Evolutionary conservation across 2,888 invertebrate genomes (phyloP), one percentile per base, ranked within the genome.

Genomic region (Xanthia togata): DNA sequence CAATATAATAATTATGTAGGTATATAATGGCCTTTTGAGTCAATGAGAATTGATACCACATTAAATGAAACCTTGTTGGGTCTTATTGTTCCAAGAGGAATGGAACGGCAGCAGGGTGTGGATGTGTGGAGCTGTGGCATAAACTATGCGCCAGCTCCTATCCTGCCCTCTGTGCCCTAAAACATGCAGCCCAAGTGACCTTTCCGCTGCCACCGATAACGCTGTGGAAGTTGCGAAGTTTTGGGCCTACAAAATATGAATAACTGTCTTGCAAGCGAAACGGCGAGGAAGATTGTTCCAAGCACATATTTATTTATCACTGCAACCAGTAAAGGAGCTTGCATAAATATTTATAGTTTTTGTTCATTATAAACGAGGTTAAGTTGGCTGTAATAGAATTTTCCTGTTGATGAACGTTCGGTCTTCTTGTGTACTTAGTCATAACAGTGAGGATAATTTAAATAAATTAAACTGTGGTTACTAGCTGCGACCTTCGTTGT

Each of bases 401-500:
- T 87, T 88, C 87, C 87, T 88, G 88, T 81, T 87, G 62, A 73
- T 80, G 64, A 76, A 65, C 80, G 76, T 76, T 71, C 47, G 55
- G 67, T 71, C 65, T 64, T 79, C 67, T 79, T 84, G 64, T 83
- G 84, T 85, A n/a, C n/a, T n/a, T n/a, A 77, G 75, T 85, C 86
- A 87, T 83, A 72, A 71, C 75, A 84, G 78, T 74, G 70, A 79
- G 80, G 84, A 87, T 82, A 87, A 85, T 88, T 87, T 88, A 79
- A 89, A 88, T 89, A 88, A 87, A 88, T 88, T 87, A 82, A 86
- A 85, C 83, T 83, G 44, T 72, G 75, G 53, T 63, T 73, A 57
- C 76, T 50, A 76, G 77, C 35, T 76, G 20, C 76, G 88, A 86
- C 91, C 90, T 91, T 90, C 90, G 73, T 77, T 75, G 72, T 77